phyloP scores from a whole-genome alignment of 2,113 vertebrate species.

The Pontoporia blainvillei region DNA sequence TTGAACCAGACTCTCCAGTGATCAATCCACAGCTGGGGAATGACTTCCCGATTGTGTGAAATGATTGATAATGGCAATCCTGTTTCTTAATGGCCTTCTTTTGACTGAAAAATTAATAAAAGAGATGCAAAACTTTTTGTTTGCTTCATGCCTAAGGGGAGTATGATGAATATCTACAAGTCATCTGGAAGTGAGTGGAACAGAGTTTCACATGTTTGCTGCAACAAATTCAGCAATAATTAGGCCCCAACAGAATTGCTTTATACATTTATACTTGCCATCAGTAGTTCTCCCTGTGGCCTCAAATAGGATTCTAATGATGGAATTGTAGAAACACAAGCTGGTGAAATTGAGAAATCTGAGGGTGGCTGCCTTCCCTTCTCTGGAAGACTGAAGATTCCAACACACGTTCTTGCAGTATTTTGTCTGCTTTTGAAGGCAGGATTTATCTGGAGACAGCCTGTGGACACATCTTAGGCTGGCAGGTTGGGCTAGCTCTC shows the following conservation, averaged over 20 bases:
- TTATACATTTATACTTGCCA: not conserved
- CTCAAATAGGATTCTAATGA: not conserved
- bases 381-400: not conserved
- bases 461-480: not conserved
- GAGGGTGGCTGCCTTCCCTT: not conserved
- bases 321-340: not conserved
- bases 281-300: not conserved
- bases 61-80: conserved; percentile 21
- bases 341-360: not conserved
- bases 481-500: not conserved
- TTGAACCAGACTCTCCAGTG: not conserved
- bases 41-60: not conserved
- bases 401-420: not conserved
- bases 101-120: not conserved
- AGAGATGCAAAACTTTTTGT: not conserved
- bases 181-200: not conserved
- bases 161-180: not conserved
- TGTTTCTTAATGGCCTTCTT: not conserved
- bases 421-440: not conserved
- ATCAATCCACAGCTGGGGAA: not conserved
- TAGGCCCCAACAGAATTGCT: not conserved
- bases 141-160: not conserved
- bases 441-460: not conserved
- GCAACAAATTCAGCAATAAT: not conserved
- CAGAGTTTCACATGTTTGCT: not conserved